phyloP scores from a whole-genome alignment of 2,888 invertebrate species.

The Melitaea athalia region DNA sequence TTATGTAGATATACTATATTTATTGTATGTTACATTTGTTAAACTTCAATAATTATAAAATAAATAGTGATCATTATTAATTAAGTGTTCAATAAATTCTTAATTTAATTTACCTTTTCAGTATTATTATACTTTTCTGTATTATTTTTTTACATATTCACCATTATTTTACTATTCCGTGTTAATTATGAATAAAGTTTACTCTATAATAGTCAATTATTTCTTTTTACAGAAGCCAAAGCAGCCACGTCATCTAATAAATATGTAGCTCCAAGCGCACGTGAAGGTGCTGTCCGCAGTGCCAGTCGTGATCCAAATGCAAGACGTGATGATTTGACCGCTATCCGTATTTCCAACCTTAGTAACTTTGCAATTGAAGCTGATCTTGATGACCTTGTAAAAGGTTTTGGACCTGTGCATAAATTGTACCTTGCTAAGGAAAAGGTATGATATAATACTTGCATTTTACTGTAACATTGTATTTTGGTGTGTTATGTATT shows the following conservation, averaged over 20 bases:
- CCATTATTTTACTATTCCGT: too few species aligned
- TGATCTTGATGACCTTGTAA: constrained; percentile 97
- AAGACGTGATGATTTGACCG: constrained; percentile 91
- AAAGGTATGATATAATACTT: constrained; percentile 73
- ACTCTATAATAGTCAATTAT: not conserved
- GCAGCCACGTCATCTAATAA: constrained; percentile 82
- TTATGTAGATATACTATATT: too few species aligned
- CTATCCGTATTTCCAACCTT: constrained; percentile 98
- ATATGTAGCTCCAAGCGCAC: constrained; percentile 94
- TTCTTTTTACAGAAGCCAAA: constrained; percentile 58
- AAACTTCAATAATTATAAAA: too few species aligned
- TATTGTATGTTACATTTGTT: too few species aligned
- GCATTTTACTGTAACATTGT: not conserved
- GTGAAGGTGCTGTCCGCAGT: constrained; percentile 91
- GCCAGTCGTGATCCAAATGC: constrained; percentile 84
- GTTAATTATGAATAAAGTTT: too few species aligned
- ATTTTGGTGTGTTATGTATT: too few species aligned
- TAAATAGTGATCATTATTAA: too few species aligned
- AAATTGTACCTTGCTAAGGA: constrained; percentile 98
- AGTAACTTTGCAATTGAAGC: constrained; percentile 97
- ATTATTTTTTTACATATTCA: too few species aligned
- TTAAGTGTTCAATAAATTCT: too few species aligned
- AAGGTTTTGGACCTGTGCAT: constrained; percentile 95
- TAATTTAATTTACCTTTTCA: too few species aligned
- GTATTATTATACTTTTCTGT: too few species aligned